phyloP scores from a whole-genome alignment of 2,113 vertebrate species.

The Sander lucioperca region DNA sequence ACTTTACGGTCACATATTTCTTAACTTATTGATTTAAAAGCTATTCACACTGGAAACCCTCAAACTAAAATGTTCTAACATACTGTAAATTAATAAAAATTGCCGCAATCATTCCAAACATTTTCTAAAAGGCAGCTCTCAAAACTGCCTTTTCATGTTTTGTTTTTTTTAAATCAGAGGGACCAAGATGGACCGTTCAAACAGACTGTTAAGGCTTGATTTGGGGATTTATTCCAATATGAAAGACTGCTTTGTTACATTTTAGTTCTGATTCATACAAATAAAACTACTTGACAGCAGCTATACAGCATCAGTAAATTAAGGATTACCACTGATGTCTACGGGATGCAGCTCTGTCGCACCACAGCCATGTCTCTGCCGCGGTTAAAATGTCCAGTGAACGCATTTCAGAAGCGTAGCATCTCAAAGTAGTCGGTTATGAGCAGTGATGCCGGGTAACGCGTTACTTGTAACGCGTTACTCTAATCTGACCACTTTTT shows the following conservation, averaged over 20 bases:
- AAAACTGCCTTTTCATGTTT: neutral
- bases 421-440: neutral
- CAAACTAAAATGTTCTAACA: neutral
- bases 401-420: neutral
- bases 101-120: conserved; percentile 1
- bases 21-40: neutral
- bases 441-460: too few species aligned
- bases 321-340: neutral
- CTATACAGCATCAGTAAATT: neutral
- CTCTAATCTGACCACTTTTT: too few species aligned
- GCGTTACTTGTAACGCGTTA: too few species aligned
- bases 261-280: neutral
- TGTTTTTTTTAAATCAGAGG: neutral
- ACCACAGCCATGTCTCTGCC: neutral
- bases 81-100: neutral
- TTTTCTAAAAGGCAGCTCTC: neutral
- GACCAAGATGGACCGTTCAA: neutral
- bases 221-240: neutral
- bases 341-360: neutral
- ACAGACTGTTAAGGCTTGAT: neutral
- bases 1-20: neutral
- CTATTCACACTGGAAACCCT: neutral
- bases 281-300: neutral
- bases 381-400: neutral
- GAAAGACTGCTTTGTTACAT: neutral